These are phyloP conservation scores for Karalla daura DNA, from an alignment of 2,797 vertebrate genomes.

Conservation along the genomic window DNA sequence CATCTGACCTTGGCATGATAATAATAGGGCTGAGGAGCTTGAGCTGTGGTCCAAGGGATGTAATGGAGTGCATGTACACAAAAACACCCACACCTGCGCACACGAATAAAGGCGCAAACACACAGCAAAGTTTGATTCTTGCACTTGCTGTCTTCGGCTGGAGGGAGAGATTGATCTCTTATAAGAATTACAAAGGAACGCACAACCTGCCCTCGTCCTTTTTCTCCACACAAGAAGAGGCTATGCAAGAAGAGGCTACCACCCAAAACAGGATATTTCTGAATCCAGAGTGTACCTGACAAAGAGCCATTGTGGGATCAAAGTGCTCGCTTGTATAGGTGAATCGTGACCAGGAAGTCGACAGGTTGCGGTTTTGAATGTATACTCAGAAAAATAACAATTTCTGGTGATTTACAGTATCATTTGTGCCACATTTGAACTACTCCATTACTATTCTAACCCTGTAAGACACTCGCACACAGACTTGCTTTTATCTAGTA, in stretches of 20 bases:
- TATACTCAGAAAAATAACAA: neutral
- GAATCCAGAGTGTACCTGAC: neutral
- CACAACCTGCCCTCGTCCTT: neutral
- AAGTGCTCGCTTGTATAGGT: neutral
- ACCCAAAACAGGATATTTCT: conserved; percentile 13
- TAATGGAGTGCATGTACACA: conserved; percentile 40
- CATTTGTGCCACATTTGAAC: neutral
- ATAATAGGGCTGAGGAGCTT: conserved; percentile 57
- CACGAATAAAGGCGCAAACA: conserved; percentile 41
- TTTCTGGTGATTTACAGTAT: no score
- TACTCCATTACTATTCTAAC: conserved; percentile 10
- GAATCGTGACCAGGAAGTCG: neutral
- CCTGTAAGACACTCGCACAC: conserved; percentile 31
- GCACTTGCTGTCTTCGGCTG: neutral
- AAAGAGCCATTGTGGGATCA: neutral
- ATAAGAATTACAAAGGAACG: conserved; percentile 11
- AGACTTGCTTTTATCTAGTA: conserved; percentile 38
- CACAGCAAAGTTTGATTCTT: conserved; percentile 21
- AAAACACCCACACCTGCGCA: conserved; percentile 44
- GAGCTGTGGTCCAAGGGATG: conserved; percentile 21
- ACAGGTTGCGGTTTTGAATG: neutral
- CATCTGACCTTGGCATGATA: conserved; percentile 64
- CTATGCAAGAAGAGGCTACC: neutral
- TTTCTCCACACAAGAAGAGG: neutral
- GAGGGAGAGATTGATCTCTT: conserved; percentile 22